These are phyloP conservation scores for Tiliacea citrago DNA, from an alignment of 2,888 invertebrate genomes.

Conservation along the genomic window DNA sequence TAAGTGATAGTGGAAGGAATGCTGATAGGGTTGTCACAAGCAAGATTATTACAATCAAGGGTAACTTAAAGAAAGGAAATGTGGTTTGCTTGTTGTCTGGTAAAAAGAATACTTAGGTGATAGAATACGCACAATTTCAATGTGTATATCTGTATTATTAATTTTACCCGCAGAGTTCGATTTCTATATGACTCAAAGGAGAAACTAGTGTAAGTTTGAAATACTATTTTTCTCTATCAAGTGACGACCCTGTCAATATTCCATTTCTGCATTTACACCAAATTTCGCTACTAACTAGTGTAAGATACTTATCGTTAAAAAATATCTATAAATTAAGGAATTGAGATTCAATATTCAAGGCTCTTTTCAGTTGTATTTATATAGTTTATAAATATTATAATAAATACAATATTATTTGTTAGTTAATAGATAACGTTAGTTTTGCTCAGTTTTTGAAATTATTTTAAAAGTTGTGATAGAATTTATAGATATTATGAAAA, in stretches of 20 bases:
- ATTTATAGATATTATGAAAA: constrained; percentile 53
- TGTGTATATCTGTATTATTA: neutral
- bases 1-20: constrained; percentile 51
- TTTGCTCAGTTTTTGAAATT: constrained; percentile 65
- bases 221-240: neutral
- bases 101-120: neutral
- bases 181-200: neutral
- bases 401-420: constrained; percentile 50
- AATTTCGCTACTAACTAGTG: constrained; percentile 67
- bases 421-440: constrained; percentile 55
- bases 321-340: constrained; percentile 64
- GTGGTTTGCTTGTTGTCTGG: neutral
- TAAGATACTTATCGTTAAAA: constrained; percentile 64
- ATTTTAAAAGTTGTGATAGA: constrained; percentile 63
- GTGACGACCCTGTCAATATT: constrained; percentile 45
- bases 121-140: constrained; percentile 18
- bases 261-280: constrained; percentile 63
- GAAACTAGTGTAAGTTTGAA: neutral
- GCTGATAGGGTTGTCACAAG: constrained; percentile 36
- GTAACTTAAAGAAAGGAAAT: too few relatives aligned
- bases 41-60: neutral
- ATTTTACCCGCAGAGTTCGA: neutral
- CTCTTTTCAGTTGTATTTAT: constrained; percentile 61
- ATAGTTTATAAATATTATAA: constrained; percentile 61
- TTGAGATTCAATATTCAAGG: constrained; percentile 60